Conservation (phyloP, 2,113 vertebrate genomes). For the Nothocercus nigrocapillus region DNA sequence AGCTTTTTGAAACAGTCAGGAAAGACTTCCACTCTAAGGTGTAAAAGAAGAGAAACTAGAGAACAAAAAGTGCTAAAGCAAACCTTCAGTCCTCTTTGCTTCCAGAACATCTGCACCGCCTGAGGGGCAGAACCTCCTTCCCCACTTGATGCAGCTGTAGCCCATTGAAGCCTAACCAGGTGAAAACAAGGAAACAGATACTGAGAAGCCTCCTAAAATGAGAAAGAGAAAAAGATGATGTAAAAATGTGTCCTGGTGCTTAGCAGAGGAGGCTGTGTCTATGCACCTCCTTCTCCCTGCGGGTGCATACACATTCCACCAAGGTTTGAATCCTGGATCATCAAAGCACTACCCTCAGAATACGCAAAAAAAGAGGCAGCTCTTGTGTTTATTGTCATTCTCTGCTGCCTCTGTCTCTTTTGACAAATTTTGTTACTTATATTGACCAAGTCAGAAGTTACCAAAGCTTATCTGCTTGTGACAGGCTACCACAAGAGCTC, state of each 20-base stretch:
- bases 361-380: no score
- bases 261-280: not conserved
- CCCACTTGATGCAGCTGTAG: not conserved
- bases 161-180: not conserved
- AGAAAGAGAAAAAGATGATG: not conserved
- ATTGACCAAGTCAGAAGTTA: not conserved
- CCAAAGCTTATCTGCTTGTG: not conserved
- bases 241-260: not conserved
- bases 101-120: not conserved
- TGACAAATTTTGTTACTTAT: not conserved
- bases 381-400: rapidly evolving
- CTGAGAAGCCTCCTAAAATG: not conserved
- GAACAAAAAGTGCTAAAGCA: not conserved
- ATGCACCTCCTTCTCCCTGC: not conserved
- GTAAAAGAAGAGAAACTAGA: not conserved
- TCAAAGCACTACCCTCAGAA: not conserved
- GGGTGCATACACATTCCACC: rapidly evolving
- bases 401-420: not conserved
- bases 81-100: not conserved
- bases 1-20: not conserved
- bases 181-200: not conserved
- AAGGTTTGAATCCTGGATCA: not conserved
- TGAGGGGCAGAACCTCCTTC: not conserved
- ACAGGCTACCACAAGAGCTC: not conserved
- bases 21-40: not conserved